These are phyloP conservation scores for Etheostoma spectabile DNA, from an alignment of 2,113 vertebrate species.

Conservation along the genomic window DNA sequence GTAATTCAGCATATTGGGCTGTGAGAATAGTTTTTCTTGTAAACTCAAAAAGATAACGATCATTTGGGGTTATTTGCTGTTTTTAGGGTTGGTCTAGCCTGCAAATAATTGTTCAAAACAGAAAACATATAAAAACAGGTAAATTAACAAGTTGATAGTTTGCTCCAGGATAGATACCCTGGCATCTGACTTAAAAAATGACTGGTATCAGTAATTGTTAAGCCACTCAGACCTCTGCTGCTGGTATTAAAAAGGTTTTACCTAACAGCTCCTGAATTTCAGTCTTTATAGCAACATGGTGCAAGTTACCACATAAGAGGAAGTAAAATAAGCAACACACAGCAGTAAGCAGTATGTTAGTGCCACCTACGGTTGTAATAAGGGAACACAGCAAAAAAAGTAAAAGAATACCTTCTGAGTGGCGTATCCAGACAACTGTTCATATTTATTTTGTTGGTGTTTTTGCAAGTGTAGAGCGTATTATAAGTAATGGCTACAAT, in stretches of 20 bases:
- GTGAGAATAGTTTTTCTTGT: not conserved
- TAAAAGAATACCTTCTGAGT: not conserved
- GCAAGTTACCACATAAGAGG: not conserved
- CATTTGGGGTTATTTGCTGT: not conserved
- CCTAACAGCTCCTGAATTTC: not conserved
- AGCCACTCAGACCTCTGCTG: not conserved
- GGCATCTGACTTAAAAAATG: not conserved
- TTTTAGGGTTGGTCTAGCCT: not conserved
- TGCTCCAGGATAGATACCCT: not conserved
- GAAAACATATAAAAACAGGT: not conserved
- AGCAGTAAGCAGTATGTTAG: conserved; percentile 12
- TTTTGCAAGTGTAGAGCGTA: not conserved
- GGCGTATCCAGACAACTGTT: not conserved
- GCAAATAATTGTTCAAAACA: not conserved
- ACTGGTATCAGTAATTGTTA: not conserved
- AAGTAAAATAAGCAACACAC: not conserved
- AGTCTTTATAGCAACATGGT: conserved; percentile 2
- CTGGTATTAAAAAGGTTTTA: conserved; percentile 7
- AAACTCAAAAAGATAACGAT: not conserved
- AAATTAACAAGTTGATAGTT: not conserved
- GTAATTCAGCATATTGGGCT: too few relatives aligned
- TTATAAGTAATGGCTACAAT: not conserved
- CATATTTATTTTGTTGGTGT: not conserved
- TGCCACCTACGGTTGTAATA: conserved; percentile 8
- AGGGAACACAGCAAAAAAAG: not conserved